Evolutionary conservation across 1,140 invertebrate species (phyloP), one percentile per base, ranked within the genome.

Genomic region (Microplitis demolitor): DNA sequence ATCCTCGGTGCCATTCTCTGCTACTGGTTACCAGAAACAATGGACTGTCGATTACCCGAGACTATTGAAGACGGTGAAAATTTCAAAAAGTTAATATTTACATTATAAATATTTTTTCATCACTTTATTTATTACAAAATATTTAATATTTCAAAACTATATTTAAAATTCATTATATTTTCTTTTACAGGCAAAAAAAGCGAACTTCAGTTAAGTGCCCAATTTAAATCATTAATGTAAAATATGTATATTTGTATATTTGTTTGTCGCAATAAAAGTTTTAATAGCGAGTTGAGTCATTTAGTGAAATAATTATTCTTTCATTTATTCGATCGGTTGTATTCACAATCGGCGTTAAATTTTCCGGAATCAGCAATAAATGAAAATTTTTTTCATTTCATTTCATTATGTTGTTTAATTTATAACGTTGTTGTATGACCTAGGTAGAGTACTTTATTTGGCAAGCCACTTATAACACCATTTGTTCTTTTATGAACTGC

Each of bases 1-100:
- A 74, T 91, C 51, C 69, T 90, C 11, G 88, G 88, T 34, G 90
- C 89, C 50, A 45, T 83, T 11, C 78, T 90, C 3, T 89, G 89
- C 72, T 79, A 91, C 3, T 73, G 90, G 5, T 81, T 91, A 67
- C 91, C 91, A 4, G 91, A 92, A 87, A 94, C 88, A 76, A 88
- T 85, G 71, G 86, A 88, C 39, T 88, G 85, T 69, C 86, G 89
- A 71, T 82, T 92, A 14, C 91, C 91, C n/a, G 89, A 91, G 73
- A 91, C 90, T 11, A 83, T 90, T 72, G 87, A 90, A 77, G 89
- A 90, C 71, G 88, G 87, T 14, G 89, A 90, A 82, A 87, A 86
- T 62, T 89, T 90, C 79, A 87, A 87, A 81, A 89, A 84, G 86
- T 84, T 71, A 13, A 9, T 45, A 45, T 45, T 11, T 3, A 24